phyloP scores from a whole-genome alignment of 2,888 invertebrate genomes.

The Dryobotodes eremita region DNA sequence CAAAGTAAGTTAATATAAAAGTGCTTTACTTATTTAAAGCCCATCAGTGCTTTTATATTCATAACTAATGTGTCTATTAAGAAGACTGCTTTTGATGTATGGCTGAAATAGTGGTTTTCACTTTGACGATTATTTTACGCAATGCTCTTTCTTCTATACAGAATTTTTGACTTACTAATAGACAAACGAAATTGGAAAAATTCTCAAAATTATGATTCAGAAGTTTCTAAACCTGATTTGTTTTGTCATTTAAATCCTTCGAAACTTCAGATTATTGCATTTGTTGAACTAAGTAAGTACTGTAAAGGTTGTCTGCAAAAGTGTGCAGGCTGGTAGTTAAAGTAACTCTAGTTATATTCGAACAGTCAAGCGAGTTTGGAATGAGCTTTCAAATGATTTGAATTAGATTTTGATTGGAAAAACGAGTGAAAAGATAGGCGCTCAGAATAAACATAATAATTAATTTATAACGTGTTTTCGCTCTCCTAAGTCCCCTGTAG shows the following conservation, averaged over 20 bases:
- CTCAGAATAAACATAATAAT: too few species aligned
- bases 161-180: neutral
- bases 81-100: neutral
- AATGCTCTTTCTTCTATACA: neutral
- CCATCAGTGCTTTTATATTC: neutral
- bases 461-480: too few species aligned
- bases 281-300: too few species aligned
- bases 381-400: too few species aligned
- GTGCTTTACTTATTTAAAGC: neutral
- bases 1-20: neutral
- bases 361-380: too few species aligned
- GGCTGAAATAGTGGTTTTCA: constrained; percentile 13
- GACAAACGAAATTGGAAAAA: constrained; percentile 15
- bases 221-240: constrained; percentile 17
- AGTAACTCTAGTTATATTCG: too few species aligned
- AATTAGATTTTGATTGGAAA: too few species aligned
- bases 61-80: constrained; percentile 6
- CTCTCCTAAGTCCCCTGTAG: too few species aligned
- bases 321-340: too few species aligned
- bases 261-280: neutral
- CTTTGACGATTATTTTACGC: constrained; percentile 24
- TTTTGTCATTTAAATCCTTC: constrained; percentile 31
- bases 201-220: constrained; percentile 7
- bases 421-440: too few species aligned
- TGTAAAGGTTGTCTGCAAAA: too few species aligned